phyloP scores from a whole-genome alignment of 2,113 vertebrate species.

The Salvator merianae region DNA sequence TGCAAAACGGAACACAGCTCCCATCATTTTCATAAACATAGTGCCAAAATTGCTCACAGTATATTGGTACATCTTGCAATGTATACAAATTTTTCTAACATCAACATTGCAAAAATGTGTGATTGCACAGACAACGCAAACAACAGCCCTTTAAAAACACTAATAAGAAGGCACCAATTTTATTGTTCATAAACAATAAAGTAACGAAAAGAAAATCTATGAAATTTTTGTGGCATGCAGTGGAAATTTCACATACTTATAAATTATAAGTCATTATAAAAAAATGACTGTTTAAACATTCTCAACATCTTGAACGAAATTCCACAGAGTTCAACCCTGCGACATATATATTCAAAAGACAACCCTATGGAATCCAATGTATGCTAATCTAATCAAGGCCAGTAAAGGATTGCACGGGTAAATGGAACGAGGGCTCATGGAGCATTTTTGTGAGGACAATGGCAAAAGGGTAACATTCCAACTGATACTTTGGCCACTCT shows the following conservation, averaged over 20 bases:
- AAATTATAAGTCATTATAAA: neutral
- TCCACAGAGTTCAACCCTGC: neutral
- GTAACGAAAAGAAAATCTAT: neutral
- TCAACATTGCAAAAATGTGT: neutral
- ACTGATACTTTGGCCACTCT: no score
- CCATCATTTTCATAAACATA: conserved; percentile 1
- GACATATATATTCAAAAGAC: neutral
- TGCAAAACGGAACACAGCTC: conserved; percentile 4
- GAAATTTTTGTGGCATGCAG: neutral
- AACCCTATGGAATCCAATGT: no score
- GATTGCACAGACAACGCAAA: conserved; percentile 7
- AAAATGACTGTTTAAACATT: neutral
- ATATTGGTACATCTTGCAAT: neutral
- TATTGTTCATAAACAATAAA: neutral
- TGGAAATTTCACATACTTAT: neutral
- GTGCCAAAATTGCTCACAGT: neutral
- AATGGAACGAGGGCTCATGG: no score
- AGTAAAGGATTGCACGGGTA: no score
- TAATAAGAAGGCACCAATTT: neutral
- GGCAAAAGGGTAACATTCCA: no score
- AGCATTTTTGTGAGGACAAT: no score
- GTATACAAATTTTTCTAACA: neutral
- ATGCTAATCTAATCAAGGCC: no score
- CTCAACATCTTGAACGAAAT: neutral
- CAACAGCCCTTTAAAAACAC: neutral